phyloP scores from a whole-genome alignment of 2,113 vertebrate species.

The Hystrix brachyura region DNA sequence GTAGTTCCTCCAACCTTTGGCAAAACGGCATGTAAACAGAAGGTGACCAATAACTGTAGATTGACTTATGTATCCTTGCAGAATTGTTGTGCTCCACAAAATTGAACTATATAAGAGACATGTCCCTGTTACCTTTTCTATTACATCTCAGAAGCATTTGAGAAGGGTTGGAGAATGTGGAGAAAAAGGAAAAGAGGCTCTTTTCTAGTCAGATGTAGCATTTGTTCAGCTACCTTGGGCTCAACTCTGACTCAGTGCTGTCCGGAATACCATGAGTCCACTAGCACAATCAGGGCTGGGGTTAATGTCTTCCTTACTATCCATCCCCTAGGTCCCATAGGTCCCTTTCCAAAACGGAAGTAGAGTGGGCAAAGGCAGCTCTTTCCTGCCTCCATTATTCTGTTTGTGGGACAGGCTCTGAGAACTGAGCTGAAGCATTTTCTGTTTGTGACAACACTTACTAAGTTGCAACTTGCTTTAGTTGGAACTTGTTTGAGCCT shows the following conservation, averaged over 20 bases:
- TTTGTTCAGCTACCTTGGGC: neutral
- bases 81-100: neutral
- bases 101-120: neutral
- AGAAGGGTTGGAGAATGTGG: neutral
- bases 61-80: neutral
- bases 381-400: neutral
- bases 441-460: slow-evolving; percentile 69
- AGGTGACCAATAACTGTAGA: neutral
- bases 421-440: slow-evolving; percentile 67
- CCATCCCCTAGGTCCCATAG: accelerated
- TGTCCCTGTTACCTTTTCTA: neutral
- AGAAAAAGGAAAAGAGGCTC: neutral
- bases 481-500: slow-evolving; percentile 84
- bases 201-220: neutral
- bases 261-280: neutral
- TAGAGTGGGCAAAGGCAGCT: neutral
- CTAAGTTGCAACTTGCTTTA: slow-evolving; percentile 80
- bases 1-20: neutral
- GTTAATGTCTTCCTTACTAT: neutral
- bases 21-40: neutral
- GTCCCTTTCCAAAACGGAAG: neutral
- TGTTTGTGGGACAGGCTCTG: slow-evolving; percentile 50
- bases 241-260: neutral
- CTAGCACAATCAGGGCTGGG: neutral
- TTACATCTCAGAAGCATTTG: neutral